Percentiles rank a stretch among this genome's conserved stretches.
phyloP scores from a whole-genome alignment of 2,113 vertebrate genomes.

The Taxidea taxus region DNA sequence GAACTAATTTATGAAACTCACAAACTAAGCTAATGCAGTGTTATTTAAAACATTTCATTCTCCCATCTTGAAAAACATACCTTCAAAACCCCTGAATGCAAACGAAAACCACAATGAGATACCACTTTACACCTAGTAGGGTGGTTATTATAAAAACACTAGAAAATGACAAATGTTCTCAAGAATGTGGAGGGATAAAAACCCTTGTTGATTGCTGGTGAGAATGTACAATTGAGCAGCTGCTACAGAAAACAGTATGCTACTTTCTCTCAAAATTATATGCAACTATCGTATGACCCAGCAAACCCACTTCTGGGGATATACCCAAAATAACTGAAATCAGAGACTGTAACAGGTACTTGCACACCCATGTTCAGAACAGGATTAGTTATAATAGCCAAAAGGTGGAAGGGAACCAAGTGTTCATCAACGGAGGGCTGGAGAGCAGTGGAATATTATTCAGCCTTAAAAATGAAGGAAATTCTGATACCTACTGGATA shows the following conservation, averaged over 20 bases:
- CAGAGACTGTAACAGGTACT: neutral
- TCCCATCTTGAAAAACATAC: neutral
- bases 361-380: neutral
- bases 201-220: neutral
- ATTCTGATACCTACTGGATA: neutral
- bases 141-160: neutral
- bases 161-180: neutral
- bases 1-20: neutral
- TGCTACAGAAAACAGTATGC: neutral
- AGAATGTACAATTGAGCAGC: neutral
- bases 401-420: neutral
- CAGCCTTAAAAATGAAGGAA: neutral
- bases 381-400: neutral
- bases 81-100: neutral
- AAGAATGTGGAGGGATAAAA: neutral
- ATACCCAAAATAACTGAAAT: neutral
- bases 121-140: neutral
- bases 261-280: neutral
- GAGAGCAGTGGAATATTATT: neutral
- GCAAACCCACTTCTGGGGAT: neutral
- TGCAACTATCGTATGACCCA: neutral
- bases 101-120: neutral
- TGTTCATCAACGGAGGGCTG: neutral
- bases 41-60: neutral
- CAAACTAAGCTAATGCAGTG: neutral